Percentiles rank a stretch among this genome's conserved stretches.
phyloP scores from a whole-genome alignment of 1,140 invertebrate genomes.

The Sycophila sp. region DNA sequence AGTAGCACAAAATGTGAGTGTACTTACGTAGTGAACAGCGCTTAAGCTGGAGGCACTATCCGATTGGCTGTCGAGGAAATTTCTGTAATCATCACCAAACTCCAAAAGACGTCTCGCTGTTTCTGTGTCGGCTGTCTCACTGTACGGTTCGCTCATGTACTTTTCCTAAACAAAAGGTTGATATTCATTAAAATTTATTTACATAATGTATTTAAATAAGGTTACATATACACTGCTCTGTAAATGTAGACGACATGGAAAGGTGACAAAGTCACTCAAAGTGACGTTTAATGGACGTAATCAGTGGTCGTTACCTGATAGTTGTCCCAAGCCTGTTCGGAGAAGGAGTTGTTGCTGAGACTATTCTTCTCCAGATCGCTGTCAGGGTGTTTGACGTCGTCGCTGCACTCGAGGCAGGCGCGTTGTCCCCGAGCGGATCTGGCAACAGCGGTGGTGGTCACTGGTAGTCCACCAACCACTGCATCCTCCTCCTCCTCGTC shows the following conservation, averaged over 20 bases:
- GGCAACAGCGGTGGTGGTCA: background rate
- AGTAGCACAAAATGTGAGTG: too few species aligned
- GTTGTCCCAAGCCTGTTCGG: slow-evolving; percentile 87
- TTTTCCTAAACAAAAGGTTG: slow-evolving; percentile 77
- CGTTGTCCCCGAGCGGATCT: background rate
- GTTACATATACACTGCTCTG: too few species aligned
- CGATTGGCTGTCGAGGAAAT: slow-evolving; percentile 86
- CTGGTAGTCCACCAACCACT: too few species aligned
- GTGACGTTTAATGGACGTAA: too few species aligned
- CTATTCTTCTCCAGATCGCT: slow-evolving; percentile 65
- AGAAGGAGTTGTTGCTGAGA: slow-evolving; percentile 77
- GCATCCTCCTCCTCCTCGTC: background rate
- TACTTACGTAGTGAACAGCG: slow-evolving; percentile 56
- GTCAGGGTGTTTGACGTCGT: slow-evolving; percentile 45
- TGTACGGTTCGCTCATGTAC: slow-evolving; percentile 91
- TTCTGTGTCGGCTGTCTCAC: slow-evolving; percentile 88
- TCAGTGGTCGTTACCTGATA: slow-evolving; percentile 82
- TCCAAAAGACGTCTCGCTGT: slow-evolving; percentile 82
- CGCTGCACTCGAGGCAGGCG: background rate
- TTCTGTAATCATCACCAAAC: slow-evolving; percentile 91
- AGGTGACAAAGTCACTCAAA: too few species aligned
- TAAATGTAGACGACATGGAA: too few species aligned
- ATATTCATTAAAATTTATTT: too few species aligned
- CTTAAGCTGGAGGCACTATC: slow-evolving; percentile 83
- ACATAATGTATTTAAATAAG: too few species aligned